These are phyloP conservation scores for Ichneumoninae sp. DNA, from an alignment of 2,888 invertebrate genomes.

Conservation along the genomic window DNA sequence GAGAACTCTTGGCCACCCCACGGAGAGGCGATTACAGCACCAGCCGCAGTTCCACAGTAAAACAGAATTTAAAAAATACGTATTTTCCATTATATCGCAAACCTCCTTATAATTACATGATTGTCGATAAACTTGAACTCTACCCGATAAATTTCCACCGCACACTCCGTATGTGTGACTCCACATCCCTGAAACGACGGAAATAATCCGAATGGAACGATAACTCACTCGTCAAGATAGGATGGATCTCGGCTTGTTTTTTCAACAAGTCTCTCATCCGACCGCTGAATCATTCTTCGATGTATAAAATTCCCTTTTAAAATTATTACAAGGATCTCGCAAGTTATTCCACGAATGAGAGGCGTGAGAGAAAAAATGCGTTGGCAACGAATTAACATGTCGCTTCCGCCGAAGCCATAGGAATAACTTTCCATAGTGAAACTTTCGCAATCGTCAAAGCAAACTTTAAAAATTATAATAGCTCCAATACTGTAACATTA, in stretches of 20 bases:
- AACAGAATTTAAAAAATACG: not conserved
- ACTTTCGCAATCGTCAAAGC: not conserved
- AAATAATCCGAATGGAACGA: constrained; percentile 12
- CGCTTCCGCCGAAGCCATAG: not conserved
- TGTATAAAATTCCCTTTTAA: not conserved
- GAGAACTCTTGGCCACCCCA: constrained; percentile 58
- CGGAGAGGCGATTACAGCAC: constrained; percentile 51
- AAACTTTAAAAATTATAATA: not conserved
- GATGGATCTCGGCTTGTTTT: not conserved
- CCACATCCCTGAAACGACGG: constrained; percentile 13
- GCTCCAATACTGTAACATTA: not conserved
- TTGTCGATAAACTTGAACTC: constrained; percentile 46
- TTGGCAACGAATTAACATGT: not conserved
- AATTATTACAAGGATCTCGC: not conserved
- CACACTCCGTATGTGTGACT: not conserved
- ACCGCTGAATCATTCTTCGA: constrained; percentile 2
- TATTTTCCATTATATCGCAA: constrained; percentile 10
- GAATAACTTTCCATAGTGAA: not conserved
- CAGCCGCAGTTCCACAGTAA: constrained; percentile 7
- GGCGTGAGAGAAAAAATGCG: constrained; percentile 1
- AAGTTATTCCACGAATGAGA: not conserved
- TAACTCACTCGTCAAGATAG: not conserved
- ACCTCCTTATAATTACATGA: constrained; percentile 33
- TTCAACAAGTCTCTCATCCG: not conserved
- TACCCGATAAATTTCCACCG: constrained; percentile 33